Conservation (phyloP, 2,113 vertebrate genomes). For the Oryctolagus cuniculus region mOryCun1.1 NC_091448.1:22649501-22650000, state of each 20-base stretch:
- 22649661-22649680: conserved; percentile 86
- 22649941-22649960: no score
- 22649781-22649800: neutral
- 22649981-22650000: no score
- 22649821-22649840: neutral
- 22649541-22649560: neutral
- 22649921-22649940: no score
- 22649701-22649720: conserved; percentile 87
- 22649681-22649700: conserved; percentile 87
- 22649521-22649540: neutral
- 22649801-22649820: neutral
- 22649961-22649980: no score
- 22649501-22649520: neutral
- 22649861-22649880: neutral
- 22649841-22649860: neutral
- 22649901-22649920: no score
- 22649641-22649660: conserved; percentile 89
- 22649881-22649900: neutral
- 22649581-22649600: neutral
- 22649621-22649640: conserved; percentile 86
- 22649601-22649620: neutral
- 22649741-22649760: neutral
- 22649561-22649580: neutral
- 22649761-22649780: neutral
- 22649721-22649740: neutral